Evolutionary conservation across 2,888 invertebrate genomes (phyloP).

Genomic region (Chaitophorus viminalis): DNA sequence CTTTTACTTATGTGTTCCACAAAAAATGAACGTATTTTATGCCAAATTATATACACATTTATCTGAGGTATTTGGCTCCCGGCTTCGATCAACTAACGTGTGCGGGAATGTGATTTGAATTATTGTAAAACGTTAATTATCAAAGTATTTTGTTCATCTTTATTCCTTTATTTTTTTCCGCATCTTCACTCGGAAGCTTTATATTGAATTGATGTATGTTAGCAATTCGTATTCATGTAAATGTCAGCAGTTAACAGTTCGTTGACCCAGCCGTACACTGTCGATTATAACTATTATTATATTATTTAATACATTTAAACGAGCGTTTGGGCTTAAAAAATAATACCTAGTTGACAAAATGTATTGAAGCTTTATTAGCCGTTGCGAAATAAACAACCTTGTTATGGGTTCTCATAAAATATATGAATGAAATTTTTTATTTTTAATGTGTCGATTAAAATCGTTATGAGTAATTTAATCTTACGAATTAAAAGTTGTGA

Average conservation of each 20-base stretch:
- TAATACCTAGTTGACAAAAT: neutral
- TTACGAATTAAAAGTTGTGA: neutral
- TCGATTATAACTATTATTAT: slow-evolving; percentile 31
- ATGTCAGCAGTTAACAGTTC: slow-evolving; percentile 54
- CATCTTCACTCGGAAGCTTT: slow-evolving; percentile 19
- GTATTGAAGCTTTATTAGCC: slow-evolving; percentile 21
- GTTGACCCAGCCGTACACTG: slow-evolving; percentile 36
- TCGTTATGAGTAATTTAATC: slow-evolving; percentile 24
- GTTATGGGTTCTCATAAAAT: slow-evolving; percentile 30
- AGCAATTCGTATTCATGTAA: slow-evolving; percentile 40
- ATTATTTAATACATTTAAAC: slow-evolving; percentile 2
- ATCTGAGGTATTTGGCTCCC: slow-evolving; percentile 25
- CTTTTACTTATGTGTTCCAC: neutral
- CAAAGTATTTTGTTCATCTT: slow-evolving; percentile 3
- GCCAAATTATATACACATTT: slow-evolving; percentile 15
- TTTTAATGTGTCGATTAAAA: slow-evolving; percentile 30
- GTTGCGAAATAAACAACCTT: slow-evolving; percentile 5
- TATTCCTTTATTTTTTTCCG: neutral
- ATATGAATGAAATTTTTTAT: slow-evolving; percentile 48
- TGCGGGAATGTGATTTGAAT: slow-evolving; percentile 10
- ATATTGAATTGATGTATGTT: slow-evolving; percentile 22
- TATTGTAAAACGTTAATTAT: slow-evolving; percentile 32
- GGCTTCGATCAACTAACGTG: neutral
- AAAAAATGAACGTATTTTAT: neutral
- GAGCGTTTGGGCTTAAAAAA: slow-evolving; percentile 3